Evolutionary conservation across 2,113 vertebrate species (phyloP).

Genomic region (Seriola dumerili): DNA sequence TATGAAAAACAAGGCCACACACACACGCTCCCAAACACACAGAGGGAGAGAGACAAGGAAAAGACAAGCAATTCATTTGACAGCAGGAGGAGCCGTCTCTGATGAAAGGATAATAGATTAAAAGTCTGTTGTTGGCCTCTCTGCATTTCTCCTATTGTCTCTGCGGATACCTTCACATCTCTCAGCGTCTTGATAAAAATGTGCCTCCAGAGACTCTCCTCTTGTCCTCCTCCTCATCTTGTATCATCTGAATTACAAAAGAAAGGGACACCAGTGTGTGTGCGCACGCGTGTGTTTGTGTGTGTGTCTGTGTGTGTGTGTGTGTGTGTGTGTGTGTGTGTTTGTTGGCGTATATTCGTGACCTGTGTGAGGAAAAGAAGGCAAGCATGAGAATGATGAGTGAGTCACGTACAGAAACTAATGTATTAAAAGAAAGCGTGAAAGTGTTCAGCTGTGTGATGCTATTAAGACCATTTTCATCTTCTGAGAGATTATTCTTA

Average conservation of each 20-base stretch:
- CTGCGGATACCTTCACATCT: slow-evolving; percentile 30
- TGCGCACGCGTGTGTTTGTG: background rate
- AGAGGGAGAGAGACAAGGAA: background rate
- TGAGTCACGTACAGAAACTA: background rate
- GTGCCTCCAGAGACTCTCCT: background rate
- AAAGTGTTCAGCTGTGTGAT: background rate
- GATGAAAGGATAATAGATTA: slow-evolving; percentile 32
- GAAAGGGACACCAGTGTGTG: background rate
- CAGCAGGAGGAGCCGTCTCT: slow-evolving; percentile 17
- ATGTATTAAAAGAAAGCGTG: background rate
- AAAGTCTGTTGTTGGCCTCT: slow-evolving; percentile 24
- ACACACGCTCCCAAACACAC: background rate
- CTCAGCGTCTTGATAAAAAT: slow-evolving; percentile 19
- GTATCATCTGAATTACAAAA: slow-evolving; percentile 21
- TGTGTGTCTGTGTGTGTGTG: slow-evolving; percentile 14
- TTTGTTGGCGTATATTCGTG: background rate
- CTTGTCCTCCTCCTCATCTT: slow-evolving; percentile 17
- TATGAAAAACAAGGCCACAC: background rate
- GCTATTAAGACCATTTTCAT: background rate
- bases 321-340: no score
- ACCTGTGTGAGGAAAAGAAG: background rate
- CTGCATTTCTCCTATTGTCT: slow-evolving; percentile 6
- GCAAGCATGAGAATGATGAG: background rate
- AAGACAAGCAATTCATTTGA: slow-evolving; percentile 1
- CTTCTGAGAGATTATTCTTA: background rate